Evolutionary conservation across 37 sponge, comb jelly and placozoan species (phyloP), one percentile per base, ranked within the genome.

Genomic region (Axinella damicornis): DNA sequence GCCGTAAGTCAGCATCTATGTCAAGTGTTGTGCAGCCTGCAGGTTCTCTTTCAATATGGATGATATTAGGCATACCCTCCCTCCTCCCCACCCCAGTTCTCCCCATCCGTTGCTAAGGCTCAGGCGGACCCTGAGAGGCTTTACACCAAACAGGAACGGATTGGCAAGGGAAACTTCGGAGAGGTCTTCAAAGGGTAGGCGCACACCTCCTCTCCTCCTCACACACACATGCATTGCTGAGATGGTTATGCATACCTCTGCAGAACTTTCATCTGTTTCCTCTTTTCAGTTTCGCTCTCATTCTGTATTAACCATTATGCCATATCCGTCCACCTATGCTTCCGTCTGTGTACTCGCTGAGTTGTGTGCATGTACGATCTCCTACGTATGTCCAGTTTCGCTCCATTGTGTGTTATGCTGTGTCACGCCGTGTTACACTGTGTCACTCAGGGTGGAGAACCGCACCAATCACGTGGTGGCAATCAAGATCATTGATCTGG

Each of bases 401-500:
- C n/a, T n/a, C n/a, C n/a, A n/a, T n/a, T n/a, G n/a, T n/a, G n/a
- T n/a, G n/a, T n/a, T n/a, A n/a, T n/a, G n/a, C n/a, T n/a, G 6
- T 34, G 13, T 69, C 31, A 73, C 46, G 6, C 46, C 9, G 46
- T 46, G 9, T 46, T 74, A 70, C 71, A 39, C 83, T 74, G 54
- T 74, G 72, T 74, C 71, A 70, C 83, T 74, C 61, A 96, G 96
- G 36, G 88, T 96, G 21, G 93, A 96, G 78, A 93, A 96, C 60
- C 79, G 77, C 18, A 87, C 80, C 53, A 85, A 91, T 0, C 79
- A 89, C 36, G 83, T 94, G 21, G 87, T 97, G 20, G 97, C 97
- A 31, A 94, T 97, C 63, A 97, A 97, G 85, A 87, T 97, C 28
- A 94, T 97, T 69, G 97, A 97, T 76, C 79, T 97, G 78, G 97